These are phyloP conservation scores for Melipona bicolor DNA, from an alignment of 2,888 invertebrate species.

Conservation along the genomic window DNA sequence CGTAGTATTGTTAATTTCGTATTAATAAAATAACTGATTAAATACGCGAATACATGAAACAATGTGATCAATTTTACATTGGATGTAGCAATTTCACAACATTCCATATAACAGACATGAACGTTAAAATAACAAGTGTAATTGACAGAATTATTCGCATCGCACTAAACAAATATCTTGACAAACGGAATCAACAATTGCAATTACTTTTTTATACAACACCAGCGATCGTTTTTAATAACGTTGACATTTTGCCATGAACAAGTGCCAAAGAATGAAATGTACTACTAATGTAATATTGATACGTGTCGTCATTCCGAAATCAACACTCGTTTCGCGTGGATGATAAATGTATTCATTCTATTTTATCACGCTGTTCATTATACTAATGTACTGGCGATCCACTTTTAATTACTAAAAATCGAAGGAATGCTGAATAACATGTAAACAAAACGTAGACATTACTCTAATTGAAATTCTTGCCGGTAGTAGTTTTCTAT, in stretches of 20 bases:
- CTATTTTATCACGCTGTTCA: neutral
- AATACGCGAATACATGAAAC: neutral
- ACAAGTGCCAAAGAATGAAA: neutral
- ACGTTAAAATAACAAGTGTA: constrained; percentile 12
- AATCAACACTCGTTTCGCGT: neutral
- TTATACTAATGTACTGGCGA: neutral
- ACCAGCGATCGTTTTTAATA: neutral
- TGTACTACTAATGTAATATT: neutral
- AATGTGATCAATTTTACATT: neutral
- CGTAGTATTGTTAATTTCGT: constrained; percentile 7
- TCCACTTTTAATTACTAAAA: neutral
- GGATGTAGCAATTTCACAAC: neutral
- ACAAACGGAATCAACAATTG: neutral
- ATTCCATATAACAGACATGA: neutral
- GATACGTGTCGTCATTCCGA: constrained; percentile 11
- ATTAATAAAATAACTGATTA: constrained; percentile 9
- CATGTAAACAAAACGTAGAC: constrained; percentile 63
- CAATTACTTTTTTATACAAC: neutral
- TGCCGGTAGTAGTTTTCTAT: constrained; percentile 29
- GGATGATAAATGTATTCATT: neutral
- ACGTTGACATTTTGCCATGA: constrained; percentile 8
- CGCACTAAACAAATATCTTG: neutral
- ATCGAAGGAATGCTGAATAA: constrained; percentile 15
- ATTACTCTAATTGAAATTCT: constrained; percentile 5
- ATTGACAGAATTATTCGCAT: neutral